A percentile compares a stretch with the other conserved stretches of the same genome.
Conservation (phyloP, 2,888 invertebrate genomes). For the Philereme transversata region DNA sequence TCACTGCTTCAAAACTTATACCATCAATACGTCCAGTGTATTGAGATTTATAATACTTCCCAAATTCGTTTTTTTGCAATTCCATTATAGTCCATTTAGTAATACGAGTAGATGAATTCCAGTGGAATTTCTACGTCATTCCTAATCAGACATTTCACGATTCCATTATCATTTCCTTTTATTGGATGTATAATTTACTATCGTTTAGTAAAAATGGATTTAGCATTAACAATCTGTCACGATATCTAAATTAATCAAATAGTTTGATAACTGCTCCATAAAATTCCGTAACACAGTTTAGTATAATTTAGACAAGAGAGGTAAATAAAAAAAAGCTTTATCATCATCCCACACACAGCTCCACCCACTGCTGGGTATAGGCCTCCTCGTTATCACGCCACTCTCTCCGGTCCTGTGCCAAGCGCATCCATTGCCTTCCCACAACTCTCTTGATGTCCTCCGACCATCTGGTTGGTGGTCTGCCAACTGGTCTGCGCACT, state of each 20-base stretch:
- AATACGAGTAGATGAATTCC: background rate
- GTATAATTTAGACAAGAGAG: background rate
- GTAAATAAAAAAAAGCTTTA: background rate
- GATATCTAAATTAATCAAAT: slow-evolving; percentile 9
- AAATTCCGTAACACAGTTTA: slow-evolving; percentile 10
- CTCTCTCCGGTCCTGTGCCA: too few species aligned
- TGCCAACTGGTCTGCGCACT: too few species aligned
- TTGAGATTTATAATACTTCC: too few species aligned
- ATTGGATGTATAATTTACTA: background rate
- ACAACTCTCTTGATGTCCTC: too few species aligned
- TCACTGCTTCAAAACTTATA: slow-evolving; percentile 11
- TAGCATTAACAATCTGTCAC: background rate
- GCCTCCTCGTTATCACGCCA: too few species aligned
- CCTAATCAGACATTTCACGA: slow-evolving; percentile 4
- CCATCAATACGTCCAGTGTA: too few species aligned
- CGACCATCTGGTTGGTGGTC: too few species aligned
- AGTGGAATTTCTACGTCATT: slow-evolving; percentile 1
- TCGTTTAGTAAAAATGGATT: background rate
- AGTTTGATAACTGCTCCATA: background rate
- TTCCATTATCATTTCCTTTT: slow-evolving; percentile 11
- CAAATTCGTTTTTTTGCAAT: too few species aligned
- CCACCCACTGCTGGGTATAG: too few species aligned
- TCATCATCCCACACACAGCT: too few species aligned
- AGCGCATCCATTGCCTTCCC: too few species aligned
- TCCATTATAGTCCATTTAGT: too few species aligned